phyloP scores from a whole-genome alignment of 2,888 invertebrate species.

The Chalcis sispes region DNA sequence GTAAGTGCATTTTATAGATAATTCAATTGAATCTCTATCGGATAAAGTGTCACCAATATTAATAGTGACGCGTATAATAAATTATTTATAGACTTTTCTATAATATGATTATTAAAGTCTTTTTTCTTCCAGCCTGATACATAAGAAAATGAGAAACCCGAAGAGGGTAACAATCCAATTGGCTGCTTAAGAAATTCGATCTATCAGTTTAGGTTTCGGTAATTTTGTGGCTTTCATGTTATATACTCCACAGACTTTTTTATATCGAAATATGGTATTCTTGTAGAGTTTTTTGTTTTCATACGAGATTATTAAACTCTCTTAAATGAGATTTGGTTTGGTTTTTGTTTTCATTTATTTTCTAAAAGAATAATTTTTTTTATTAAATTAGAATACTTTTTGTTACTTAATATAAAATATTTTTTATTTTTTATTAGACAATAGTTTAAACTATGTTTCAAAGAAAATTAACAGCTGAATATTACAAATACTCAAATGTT shows the following conservation, averaged over 20 bases:
- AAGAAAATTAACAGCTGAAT: no score
- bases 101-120: constrained; percentile 33
- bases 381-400: no score
- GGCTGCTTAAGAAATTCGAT: constrained; percentile 49
- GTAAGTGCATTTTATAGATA: constrained; percentile 16
- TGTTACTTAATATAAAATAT: no score
- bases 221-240: constrained; percentile 52
- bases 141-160: constrained; percentile 52
- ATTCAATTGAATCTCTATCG: no score
- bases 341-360: background rate
- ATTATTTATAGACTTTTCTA: constrained; percentile 5
- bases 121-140: constrained; percentile 37
- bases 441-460: no score
- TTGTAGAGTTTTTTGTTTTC: constrained; percentile 13
- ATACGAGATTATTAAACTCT: constrained; percentile 7
- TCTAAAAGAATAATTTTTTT: no score
- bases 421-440: no score
- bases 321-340: constrained; percentile 12
- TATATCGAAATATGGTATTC: constrained; percentile 37
- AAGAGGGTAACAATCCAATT: constrained; percentile 51
- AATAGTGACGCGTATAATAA: background rate
- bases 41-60: no score
- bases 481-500: no score
- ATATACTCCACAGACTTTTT: constrained; percentile 24
- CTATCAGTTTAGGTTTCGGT: constrained; percentile 49